These are phyloP conservation scores for Pectinophora gossypiella DNA, from an alignment of 1,140 invertebrate genomes.

Conservation along the genomic window DNA sequence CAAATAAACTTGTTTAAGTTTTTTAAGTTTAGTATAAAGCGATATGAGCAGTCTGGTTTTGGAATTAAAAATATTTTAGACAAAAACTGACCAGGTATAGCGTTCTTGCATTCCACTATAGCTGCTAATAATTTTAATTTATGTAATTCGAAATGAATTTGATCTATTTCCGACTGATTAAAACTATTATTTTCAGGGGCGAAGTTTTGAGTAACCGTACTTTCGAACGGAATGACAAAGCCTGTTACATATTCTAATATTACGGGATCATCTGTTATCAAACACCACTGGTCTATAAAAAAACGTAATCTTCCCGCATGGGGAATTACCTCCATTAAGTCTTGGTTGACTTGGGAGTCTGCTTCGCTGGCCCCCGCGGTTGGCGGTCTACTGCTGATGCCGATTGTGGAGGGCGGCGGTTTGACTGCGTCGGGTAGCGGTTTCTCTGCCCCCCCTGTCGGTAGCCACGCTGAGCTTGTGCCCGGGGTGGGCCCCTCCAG, in stretches of 20 bases:
- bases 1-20: slow-evolving; percentile 6
- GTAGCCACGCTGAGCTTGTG: background rate
- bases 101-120: background rate
- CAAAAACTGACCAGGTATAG: slow-evolving; percentile 3
- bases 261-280: slow-evolving; percentile 1
- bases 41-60: slow-evolving; percentile 5
- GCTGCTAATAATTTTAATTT: background rate
- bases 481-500: slow-evolving; percentile 9
- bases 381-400: background rate
- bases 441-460: slow-evolving; percentile 1
- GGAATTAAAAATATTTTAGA: slow-evolving; percentile 9
- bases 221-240: slow-evolving; percentile 4
- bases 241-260: slow-evolving; percentile 3
- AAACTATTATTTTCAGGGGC: background rate
- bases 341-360: background rate
- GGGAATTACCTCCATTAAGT: slow-evolving; percentile 5
- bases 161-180: background rate
- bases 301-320: slow-evolving; percentile 7
- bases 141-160: background rate
- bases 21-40: slow-evolving; percentile 8
- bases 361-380: background rate
- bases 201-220: background rate
- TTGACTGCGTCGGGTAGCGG: background rate
- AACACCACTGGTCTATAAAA: background rate
- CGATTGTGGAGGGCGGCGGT: background rate